Conservation (phyloP, 2,113 vertebrate genomes). For the Myrmecophaga tridactyla region DNA sequence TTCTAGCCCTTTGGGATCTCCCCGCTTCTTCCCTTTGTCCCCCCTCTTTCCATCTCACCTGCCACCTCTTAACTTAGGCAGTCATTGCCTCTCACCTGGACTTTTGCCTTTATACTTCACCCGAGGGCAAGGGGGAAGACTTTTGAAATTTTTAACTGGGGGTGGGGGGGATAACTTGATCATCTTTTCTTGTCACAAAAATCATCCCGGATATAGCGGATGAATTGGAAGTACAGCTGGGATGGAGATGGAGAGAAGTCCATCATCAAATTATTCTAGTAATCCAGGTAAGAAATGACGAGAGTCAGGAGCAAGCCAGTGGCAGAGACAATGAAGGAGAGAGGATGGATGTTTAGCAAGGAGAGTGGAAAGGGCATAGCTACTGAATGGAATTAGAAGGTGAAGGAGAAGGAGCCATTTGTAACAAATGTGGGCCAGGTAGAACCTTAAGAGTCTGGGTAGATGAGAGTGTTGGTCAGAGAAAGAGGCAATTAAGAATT, state of each 20-base stretch:
- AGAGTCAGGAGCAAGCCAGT: neutral
- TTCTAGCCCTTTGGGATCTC: neutral
- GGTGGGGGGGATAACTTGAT: neutral
- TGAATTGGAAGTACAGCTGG: neutral
- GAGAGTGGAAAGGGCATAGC: neutral
- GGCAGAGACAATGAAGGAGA: neutral
- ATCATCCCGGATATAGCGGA: neutral
- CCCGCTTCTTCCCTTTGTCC: too few species aligned
- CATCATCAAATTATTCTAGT: neutral
- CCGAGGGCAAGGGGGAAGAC: neutral
- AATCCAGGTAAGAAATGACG: neutral
- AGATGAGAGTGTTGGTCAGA: neutral
- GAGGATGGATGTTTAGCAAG: neutral
- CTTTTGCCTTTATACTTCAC: neutral
- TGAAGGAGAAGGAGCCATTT: neutral
- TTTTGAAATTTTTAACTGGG: neutral
- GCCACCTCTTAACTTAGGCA: neutral
- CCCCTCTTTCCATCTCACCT: neutral
- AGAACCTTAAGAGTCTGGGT: neutral
- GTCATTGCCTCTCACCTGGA: neutral
- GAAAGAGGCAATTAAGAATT: conserved; percentile 15
- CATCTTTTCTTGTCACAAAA: neutral
- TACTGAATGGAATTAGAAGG: neutral
- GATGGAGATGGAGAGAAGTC: neutral
- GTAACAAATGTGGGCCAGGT: neutral